phyloP scores from a whole-genome alignment of 2,888 invertebrate genomes.

The Disparrhopalites patrizii region DNA sequence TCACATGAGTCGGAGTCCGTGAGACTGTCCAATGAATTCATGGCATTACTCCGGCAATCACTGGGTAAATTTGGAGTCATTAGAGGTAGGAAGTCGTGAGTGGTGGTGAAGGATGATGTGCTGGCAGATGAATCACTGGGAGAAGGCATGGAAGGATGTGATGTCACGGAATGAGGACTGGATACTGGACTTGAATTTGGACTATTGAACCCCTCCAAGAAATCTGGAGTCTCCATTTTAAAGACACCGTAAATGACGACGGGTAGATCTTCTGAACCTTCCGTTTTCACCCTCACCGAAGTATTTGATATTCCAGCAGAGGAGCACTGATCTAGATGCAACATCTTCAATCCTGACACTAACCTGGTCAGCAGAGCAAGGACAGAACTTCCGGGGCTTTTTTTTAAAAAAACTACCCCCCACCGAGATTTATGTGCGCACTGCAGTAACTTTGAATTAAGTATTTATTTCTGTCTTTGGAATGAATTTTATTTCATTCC shows the following conservation, averaged over 20 bases:
- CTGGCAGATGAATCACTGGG: conserved; percentile 22
- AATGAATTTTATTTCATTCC: too few relatives aligned
- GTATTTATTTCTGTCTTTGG: too few relatives aligned
- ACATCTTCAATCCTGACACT: too few relatives aligned
- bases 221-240: conserved; percentile 20
- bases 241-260: conserved; percentile 15
- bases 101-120: neutral
- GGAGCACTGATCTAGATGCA: too few relatives aligned
- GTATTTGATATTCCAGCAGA: too few relatives aligned
- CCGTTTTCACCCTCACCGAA: too few relatives aligned
- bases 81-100: neutral
- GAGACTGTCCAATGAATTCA: conserved; percentile 21
- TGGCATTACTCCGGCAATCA: neutral
- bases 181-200: conserved; percentile 54
- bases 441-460: too few relatives aligned
- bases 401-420: too few relatives aligned
- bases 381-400: too few relatives aligned
- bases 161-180: conserved; percentile 41
- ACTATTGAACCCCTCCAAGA: conserved; percentile 52
- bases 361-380: too few relatives aligned
- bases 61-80: neutral
- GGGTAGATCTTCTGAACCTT: neutral
- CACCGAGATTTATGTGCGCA: too few relatives aligned
- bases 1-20: neutral
- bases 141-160: conserved; percentile 29